These are phyloP conservation scores for Equus przewalskii DNA, from an alignment of 2,113 vertebrate genomes.

Conservation along the genomic window DNA sequence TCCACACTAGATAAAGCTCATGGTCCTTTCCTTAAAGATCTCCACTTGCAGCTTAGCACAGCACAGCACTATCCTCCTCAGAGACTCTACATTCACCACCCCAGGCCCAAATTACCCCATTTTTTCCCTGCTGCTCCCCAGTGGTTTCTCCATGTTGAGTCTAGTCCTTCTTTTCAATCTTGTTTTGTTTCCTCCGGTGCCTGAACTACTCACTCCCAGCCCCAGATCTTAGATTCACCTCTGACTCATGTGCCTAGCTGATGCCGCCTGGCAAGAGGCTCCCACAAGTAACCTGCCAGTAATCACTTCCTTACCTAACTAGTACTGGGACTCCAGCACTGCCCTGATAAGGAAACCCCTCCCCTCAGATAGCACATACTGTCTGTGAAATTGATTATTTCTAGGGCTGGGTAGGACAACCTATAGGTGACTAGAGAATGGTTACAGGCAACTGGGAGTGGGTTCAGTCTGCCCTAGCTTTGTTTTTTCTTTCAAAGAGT, in stretches of 20 bases:
- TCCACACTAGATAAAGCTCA: neutral
- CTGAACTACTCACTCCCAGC: neutral
- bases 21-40: neutral
- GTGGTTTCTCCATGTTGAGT: neutral
- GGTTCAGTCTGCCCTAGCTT: neutral
- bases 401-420: neutral
- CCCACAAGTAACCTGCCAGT: neutral
- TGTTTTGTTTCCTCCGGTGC: neutral
- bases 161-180: neutral
- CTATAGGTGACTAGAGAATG: neutral
- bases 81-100: neutral
- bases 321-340: neutral
- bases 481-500: slow-evolving; percentile 10
- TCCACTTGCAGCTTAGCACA: neutral
- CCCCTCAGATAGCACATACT: neutral
- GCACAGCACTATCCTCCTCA: neutral
- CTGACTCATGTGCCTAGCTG: neutral
- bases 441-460: neutral
- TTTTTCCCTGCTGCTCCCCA: neutral
- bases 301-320: neutral
- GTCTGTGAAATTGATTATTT: neutral
- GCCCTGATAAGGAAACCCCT: neutral
- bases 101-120: neutral
- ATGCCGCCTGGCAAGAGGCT: neutral
- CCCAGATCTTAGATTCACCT: neutral